A percentile compares a stretch with the other conserved stretches of the same genome.
phyloP scores from a whole-genome alignment of 2,113 vertebrate species.

The Tachycineta bicolor region DNA sequence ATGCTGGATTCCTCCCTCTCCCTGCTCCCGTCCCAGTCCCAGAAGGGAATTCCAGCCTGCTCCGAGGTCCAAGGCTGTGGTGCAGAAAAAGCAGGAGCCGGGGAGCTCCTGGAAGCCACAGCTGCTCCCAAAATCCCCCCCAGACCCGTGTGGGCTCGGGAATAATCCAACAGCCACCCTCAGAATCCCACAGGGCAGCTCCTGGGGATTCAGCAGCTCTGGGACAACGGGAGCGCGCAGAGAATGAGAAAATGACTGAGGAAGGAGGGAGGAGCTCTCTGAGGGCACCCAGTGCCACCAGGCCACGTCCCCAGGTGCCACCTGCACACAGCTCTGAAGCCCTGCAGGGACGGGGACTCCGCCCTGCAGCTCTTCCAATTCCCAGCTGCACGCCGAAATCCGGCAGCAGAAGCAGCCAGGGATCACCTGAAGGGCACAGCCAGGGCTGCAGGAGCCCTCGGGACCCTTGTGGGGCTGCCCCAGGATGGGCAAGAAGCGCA shows the following conservation, averaged over 20 bases:
- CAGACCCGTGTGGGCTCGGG: rapidly evolving
- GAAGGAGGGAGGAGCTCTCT: background rate
- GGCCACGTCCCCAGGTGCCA: background rate
- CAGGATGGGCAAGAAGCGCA: background rate
- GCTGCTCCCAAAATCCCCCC: background rate
- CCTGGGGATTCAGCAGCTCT: background rate
- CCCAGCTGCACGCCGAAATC: rapidly evolving
- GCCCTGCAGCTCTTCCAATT: background rate
- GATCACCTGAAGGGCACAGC: rapidly evolving
- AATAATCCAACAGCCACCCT: no score
- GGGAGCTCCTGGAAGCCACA: background rate
- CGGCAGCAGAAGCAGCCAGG: background rate
- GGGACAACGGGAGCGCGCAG: background rate
- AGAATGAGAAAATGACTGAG: rapidly evolving
- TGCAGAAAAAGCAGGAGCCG: rapidly evolving
- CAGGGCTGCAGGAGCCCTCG: background rate
- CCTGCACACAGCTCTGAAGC: background rate
- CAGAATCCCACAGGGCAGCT: background rate
- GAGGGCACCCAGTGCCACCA: background rate
- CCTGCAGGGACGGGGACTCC: background rate
- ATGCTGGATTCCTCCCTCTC: no score
- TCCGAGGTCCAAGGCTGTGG: rapidly evolving
- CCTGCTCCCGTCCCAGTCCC: background rate
- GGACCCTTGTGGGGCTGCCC: background rate
- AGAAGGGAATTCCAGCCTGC: background rate